Percentiles rank a stretch among this genome's conserved stretches.
phyloP scores from a whole-genome alignment of 2,113 vertebrate species.

The Falcunculus frontatus region DNA sequence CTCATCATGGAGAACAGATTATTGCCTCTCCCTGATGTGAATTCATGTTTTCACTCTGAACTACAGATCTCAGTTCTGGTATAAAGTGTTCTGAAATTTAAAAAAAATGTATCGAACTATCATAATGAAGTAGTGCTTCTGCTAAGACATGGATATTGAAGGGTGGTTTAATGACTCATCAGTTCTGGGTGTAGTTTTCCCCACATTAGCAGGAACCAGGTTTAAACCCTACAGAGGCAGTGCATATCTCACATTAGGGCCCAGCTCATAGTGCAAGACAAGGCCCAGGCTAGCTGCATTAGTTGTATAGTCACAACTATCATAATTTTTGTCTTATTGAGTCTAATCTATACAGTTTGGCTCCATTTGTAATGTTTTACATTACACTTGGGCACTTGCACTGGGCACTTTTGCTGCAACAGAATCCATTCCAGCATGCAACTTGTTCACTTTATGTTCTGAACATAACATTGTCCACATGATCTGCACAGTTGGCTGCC shows the following conservation, averaged over 20 bases:
- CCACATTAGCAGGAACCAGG: neutral
- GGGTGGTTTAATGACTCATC: neutral
- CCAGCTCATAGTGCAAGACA: neutral
- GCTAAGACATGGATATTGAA: neutral
- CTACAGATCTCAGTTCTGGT: neutral
- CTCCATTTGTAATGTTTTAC: neutral
- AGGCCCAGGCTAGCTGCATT: neutral
- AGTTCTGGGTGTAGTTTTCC: neutral
- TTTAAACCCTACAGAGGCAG: neutral
- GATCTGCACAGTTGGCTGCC: slow-evolving; percentile 3
- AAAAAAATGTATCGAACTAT: neutral
- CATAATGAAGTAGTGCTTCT: neutral
- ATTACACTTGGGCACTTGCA: no score
- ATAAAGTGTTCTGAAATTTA: neutral
- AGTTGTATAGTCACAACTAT: neutral
- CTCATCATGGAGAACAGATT: neutral
- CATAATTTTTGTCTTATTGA: neutral
- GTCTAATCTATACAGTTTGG: neutral
- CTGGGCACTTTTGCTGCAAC: slow-evolving; percentile 4
- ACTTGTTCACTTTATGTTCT: slow-evolving; percentile 28
- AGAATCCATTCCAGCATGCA: slow-evolving; percentile 21
- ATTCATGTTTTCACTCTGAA: neutral
- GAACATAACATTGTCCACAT: slow-evolving; percentile 1
- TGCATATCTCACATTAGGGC: neutral
- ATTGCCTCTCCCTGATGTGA: neutral